A percentile compares a stretch with the other conserved stretches of the same genome.
phyloP scores from a whole-genome alignment of 2,888 invertebrate species.

The Cenopis cana region DNA sequence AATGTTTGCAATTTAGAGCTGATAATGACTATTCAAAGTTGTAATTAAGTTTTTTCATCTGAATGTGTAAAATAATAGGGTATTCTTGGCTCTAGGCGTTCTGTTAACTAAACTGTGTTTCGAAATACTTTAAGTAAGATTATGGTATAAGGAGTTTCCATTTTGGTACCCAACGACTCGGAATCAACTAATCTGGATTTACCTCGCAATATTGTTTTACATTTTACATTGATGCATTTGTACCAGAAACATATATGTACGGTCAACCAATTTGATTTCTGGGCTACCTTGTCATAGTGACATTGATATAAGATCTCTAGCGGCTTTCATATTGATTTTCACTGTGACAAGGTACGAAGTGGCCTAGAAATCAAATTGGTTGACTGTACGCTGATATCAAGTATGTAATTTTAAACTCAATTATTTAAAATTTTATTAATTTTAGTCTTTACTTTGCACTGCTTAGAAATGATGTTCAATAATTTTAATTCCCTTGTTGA shows the following conservation, averaged over 20 bases:
- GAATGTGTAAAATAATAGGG: constrained; percentile 62
- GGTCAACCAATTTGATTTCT: no score
- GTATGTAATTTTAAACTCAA: constrained; percentile 10
- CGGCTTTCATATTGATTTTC: no score
- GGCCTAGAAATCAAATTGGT: no score
- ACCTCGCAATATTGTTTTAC: constrained; percentile 55
- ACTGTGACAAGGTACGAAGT: no score
- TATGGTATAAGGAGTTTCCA: constrained; percentile 53
- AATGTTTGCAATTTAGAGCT: constrained; percentile 49
- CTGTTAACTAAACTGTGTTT: constrained; percentile 69
- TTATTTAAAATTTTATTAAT: constrained; percentile 19
- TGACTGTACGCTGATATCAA: constrained; percentile 34
- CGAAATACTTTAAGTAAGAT: constrained; percentile 48
- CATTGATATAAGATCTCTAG: no score
- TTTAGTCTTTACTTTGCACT: constrained; percentile 48
- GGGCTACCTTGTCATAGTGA: no score
- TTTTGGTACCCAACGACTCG: constrained; percentile 17
- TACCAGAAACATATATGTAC: constrained; percentile 15
- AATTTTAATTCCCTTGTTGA: constrained; percentile 52
- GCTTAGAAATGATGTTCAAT: constrained; percentile 48
- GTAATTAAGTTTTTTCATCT: constrained; percentile 62
- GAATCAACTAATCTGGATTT: constrained; percentile 46
- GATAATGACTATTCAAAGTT: constrained; percentile 57
- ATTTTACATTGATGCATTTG: constrained; percentile 42
- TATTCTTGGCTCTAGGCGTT: constrained; percentile 72